Evolutionary conservation across 2,113 vertebrate genomes (phyloP).

Genomic region (Trachemys scripta): DNA sequence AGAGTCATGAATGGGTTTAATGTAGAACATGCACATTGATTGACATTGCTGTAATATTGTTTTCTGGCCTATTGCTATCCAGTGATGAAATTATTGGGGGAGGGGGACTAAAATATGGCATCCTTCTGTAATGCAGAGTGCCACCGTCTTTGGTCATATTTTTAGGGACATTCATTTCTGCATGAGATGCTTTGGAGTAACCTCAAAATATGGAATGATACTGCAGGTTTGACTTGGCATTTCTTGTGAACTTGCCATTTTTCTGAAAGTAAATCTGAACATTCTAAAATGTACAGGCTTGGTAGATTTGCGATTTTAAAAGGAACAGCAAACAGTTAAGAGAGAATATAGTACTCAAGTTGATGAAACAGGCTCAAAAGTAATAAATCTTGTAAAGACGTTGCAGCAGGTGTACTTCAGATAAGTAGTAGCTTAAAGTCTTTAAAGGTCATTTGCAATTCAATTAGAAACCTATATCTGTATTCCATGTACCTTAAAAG

Average conservation of each 20-base stretch:
- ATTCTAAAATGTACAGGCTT: background rate
- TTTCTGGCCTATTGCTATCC: background rate
- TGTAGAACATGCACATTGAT: too few relatives aligned
- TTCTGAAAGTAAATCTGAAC: background rate
- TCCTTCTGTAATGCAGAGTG: background rate
- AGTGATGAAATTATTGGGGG: background rate
- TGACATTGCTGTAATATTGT: too few relatives aligned
- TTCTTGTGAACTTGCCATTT: background rate
- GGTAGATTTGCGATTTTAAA: background rate
- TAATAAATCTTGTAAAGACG: conserved; percentile 34
- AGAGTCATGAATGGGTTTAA: background rate
- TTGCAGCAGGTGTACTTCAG: background rate
- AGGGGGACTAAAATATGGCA: background rate
- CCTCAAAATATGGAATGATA: background rate
- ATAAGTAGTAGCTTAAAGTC: conserved; percentile 57
- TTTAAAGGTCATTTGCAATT: conserved; percentile 77
- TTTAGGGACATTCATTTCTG: background rate
- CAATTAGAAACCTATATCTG: conserved; percentile 48
- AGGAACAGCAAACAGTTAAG: background rate
- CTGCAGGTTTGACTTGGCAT: background rate
- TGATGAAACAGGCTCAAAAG: background rate
- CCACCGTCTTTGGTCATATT: background rate
- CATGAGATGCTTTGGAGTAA: background rate
- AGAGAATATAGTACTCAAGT: background rate
- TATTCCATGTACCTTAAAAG: conserved; percentile 66